These are phyloP conservation scores for Grantiella picta DNA, from an alignment of 2,113 vertebrate species.

Conservation along the genomic window DNA sequence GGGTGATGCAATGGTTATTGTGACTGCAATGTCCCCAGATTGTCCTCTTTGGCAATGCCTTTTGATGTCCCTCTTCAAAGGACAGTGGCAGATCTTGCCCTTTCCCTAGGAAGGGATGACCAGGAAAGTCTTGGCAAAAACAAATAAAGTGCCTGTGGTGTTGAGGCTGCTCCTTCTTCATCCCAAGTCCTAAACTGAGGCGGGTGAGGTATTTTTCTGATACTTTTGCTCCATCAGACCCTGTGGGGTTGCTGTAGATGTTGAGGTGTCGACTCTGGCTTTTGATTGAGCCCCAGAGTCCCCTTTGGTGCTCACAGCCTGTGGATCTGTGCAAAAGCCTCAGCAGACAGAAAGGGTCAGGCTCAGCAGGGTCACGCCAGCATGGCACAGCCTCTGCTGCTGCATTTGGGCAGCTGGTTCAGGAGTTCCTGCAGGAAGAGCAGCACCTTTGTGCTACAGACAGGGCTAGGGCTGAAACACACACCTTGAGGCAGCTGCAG, in stretches of 20 bases:
- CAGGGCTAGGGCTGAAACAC: not conserved
- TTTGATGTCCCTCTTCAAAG: conserved; percentile 41
- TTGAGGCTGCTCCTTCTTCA: not conserved
- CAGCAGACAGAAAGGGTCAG: too few species aligned
- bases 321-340: not conserved
- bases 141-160: rapidly evolving
- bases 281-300: not conserved
- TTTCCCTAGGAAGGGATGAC: not conserved
- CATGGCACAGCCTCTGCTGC: not conserved
- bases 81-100: not conserved
- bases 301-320: not conserved
- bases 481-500: not conserved
- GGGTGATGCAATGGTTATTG: not conserved
- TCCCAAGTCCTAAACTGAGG: not conserved
- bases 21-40: not conserved
- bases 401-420: not conserved
- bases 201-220: not conserved
- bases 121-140: not conserved
- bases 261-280: not conserved
- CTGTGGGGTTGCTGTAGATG: not conserved
- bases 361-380: not conserved
- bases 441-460: not conserved
- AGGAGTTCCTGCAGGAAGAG: not conserved
- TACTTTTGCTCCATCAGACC: not conserved
- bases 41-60: not conserved